Evolutionary conservation across 2,113 vertebrate genomes (phyloP).

Genomic region (Brachyistius frenatus): DNA sequence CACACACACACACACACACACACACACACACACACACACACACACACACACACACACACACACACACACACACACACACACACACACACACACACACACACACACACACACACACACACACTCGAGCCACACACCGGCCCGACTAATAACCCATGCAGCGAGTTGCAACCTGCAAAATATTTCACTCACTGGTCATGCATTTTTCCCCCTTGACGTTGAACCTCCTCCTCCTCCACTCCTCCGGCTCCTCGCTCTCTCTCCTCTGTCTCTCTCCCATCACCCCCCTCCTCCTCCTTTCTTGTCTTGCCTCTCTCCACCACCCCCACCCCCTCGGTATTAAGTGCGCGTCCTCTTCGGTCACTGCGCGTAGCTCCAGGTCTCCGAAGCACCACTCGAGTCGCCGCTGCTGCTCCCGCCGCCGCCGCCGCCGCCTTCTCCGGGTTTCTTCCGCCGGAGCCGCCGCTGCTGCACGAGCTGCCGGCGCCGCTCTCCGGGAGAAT

Average conservation of each 20-base stretch:
- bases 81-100: slow-evolving; percentile 1
- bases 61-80: slow-evolving; percentile 3
- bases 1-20: background rate
- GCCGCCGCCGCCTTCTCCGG: slow-evolving; percentile 6
- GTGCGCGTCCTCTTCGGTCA: slow-evolving; percentile 77
- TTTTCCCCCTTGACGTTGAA: slow-evolving; percentile 75
- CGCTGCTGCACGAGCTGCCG: background rate
- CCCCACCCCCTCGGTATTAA: slow-evolving; percentile 66
- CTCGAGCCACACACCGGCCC: slow-evolving; percentile 21
- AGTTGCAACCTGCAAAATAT: slow-evolving; percentile 78
- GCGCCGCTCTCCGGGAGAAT: slow-evolving; percentile 5
- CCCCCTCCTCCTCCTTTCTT: slow-evolving; percentile 12
- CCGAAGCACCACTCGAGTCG: slow-evolving; percentile 33
- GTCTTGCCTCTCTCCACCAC: slow-evolving; percentile 47
- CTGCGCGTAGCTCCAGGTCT: slow-evolving; percentile 68
- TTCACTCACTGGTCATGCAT: slow-evolving; percentile 80
- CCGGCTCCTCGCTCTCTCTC: slow-evolving; percentile 43
- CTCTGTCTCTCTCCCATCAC: slow-evolving; percentile 34
- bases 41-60: background rate
- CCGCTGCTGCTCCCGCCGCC: slow-evolving; percentile 16
- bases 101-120: background rate
- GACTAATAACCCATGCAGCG: slow-evolving; percentile 62
- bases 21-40: background rate
- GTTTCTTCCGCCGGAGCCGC: background rate
- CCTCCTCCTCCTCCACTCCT: slow-evolving; percentile 64